Evolutionary conservation across 1,140 invertebrate species (phyloP), one percentile per base, ranked within the genome.

Genomic region (Drosophila punjabiensis): DNA sequence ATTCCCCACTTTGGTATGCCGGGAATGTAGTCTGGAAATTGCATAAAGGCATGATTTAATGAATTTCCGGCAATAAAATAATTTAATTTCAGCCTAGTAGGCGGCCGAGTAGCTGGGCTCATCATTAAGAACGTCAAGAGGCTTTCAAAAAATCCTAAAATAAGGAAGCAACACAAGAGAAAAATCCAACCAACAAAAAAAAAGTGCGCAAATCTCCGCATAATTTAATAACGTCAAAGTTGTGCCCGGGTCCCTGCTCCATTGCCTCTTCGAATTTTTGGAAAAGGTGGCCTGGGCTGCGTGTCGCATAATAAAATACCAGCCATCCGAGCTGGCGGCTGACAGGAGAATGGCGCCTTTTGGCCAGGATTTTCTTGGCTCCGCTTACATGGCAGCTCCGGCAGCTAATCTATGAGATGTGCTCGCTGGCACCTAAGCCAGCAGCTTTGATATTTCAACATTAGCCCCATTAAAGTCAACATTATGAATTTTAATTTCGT

Each of bases 21-120:
- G 67, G 50, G 59, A 75, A 78, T 85, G 56, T 90, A 47, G 58
- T 50, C 58, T 56, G 68, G 75, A 88, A 83, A 80, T 88, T 88
- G 81, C 75, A 73, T 85, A 61, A 85, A 82, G 88, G 71, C 75
- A 76, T 73, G 81, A 85, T 87, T 87, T 82, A 86, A 83, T 68
- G 80, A 83, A 91, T 87, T 91, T 87, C 80, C 82, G 83, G 82
- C 73, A 83, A 91, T 91, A 91, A 87, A 82, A 90, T 91, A 91
- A 90, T 91, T 90, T 91, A 86, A 91, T 90, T 90, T 83, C 50
- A 37, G 65, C 71, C 75, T 71, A 73, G 63, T 62, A 50, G 48
- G 20, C 37, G 37, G 50, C 32, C 55, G 39, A 64, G 20, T 55
- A 62, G 41, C 56, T 62, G 79, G 75, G 79, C 82, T 79, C 86